phyloP scores from a whole-genome alignment of 2,797 vertebrate genomes.

The Gambelia wislizenii region DNA sequence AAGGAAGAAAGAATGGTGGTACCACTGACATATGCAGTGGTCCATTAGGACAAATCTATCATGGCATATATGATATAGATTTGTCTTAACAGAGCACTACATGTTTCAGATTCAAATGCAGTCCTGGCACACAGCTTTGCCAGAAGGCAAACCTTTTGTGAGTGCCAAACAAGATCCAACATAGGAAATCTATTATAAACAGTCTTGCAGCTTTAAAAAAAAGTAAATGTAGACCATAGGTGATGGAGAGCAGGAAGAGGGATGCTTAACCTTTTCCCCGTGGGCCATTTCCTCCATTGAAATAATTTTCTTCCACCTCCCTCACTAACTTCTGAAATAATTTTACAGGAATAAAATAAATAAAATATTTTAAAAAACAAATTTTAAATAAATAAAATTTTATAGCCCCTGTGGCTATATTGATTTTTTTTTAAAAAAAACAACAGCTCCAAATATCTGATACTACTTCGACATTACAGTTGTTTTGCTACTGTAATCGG shows the following conservation, averaged over 20 bases:
- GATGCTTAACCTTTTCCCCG: no score
- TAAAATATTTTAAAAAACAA: no score
- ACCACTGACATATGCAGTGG: background rate
- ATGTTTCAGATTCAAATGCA: background rate
- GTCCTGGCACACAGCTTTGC: background rate
- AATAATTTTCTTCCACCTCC: background rate
- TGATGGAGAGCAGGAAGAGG: background rate
- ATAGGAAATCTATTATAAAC: background rate
- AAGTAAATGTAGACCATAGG: background rate
- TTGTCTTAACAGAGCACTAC: background rate
- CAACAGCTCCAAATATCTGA: background rate
- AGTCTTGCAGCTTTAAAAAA: background rate
- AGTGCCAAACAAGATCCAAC: no score
- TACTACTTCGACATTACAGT: fast-evolving
- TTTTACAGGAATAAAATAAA: no score
- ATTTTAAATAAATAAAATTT: no score
- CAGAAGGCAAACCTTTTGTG: no score
- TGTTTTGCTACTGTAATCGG: background rate
- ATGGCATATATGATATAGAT: background rate
- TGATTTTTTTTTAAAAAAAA: background rate
- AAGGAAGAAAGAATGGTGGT: background rate
- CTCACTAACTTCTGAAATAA: background rate
- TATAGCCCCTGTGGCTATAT: background rate
- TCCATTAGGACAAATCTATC: no score
- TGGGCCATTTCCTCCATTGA: background rate